A percentile compares a stretch with the other conserved stretches of the same genome.
phyloP scores from a whole-genome alignment of 2,113 vertebrate species.

The Toxostoma redivivum region DNA sequence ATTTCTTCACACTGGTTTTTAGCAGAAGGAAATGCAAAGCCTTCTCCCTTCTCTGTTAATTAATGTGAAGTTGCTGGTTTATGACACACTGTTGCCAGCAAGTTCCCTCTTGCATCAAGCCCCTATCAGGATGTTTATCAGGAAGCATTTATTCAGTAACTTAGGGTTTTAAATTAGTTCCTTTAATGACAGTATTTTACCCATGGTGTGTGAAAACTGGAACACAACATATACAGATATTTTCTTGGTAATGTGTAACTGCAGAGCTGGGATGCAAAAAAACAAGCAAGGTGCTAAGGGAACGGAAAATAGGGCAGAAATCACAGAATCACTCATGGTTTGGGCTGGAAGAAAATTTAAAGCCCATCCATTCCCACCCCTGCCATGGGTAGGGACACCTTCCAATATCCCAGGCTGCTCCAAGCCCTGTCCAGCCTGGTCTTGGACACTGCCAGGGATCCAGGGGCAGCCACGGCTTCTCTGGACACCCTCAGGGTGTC shows the following conservation, averaged over 20 bases:
- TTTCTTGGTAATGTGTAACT: background rate
- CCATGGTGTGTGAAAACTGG: background rate
- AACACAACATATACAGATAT: background rate
- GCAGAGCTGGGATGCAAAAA: background rate
- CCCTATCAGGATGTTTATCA: background rate
- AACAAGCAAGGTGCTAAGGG: background rate
- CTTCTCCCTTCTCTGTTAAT: background rate
- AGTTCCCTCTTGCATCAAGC: background rate
- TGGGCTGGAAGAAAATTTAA: background rate
- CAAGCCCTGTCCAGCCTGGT: background rate
- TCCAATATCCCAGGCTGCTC: rapidly evolving
- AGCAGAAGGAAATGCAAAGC: background rate
- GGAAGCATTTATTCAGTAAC: background rate
- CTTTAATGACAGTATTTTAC: background rate
- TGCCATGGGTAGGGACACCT: background rate
- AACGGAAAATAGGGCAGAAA: background rate
- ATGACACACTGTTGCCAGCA: background rate
- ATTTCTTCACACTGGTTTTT: background rate
- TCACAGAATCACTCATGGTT: background rate
- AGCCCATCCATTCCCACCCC: rapidly evolving
- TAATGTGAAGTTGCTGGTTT: background rate
- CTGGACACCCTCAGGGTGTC: background rate
- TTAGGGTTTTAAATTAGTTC: background rate
- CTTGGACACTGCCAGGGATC: background rate
- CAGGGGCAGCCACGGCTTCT: background rate